Evolutionary conservation across 2,797 vertebrate species (phyloP).

Genomic region (Austrolebias charrua): DNA sequence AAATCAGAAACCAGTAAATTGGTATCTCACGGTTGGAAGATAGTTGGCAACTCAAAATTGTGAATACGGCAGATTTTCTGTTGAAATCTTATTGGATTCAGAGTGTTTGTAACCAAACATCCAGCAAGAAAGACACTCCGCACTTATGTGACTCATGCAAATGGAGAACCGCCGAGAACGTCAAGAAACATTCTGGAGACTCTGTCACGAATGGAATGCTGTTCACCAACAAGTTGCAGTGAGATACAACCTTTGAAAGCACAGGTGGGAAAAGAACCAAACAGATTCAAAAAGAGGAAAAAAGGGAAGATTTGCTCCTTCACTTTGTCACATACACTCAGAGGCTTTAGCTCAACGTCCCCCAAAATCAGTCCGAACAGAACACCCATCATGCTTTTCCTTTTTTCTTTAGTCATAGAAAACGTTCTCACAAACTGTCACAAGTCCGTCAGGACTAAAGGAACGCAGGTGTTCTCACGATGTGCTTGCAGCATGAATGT

Average conservation of each 20-base stretch:
- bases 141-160: too few species aligned
- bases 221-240: too few species aligned
- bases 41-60: too few species aligned
- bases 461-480: slow-evolving; percentile 37
- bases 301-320: slow-evolving; percentile 75
- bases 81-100: too few species aligned
- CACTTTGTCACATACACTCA: slow-evolving; percentile 67
- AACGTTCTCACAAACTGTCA: slow-evolving; percentile 47
- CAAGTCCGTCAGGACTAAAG: slow-evolving; percentile 46
- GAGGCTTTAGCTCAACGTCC: slow-evolving; percentile 39
- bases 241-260: slow-evolving; percentile 5
- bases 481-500: slow-evolving; percentile 47
- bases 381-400: slow-evolving; percentile 67
- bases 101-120: too few species aligned
- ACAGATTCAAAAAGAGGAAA: slow-evolving; percentile 21
- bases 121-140: too few species aligned
- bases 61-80: too few species aligned
- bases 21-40: too few species aligned
- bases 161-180: too few species aligned
- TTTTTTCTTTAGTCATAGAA: slow-evolving; percentile 32
- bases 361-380: slow-evolving; percentile 32
- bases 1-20: not conserved
- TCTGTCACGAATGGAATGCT: too few species aligned
- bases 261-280: slow-evolving; percentile 11
- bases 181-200: too few species aligned